These are phyloP conservation scores for Saxicola maurus DNA, from an alignment of 2,797 vertebrate species.

Conservation along the genomic window DNA sequence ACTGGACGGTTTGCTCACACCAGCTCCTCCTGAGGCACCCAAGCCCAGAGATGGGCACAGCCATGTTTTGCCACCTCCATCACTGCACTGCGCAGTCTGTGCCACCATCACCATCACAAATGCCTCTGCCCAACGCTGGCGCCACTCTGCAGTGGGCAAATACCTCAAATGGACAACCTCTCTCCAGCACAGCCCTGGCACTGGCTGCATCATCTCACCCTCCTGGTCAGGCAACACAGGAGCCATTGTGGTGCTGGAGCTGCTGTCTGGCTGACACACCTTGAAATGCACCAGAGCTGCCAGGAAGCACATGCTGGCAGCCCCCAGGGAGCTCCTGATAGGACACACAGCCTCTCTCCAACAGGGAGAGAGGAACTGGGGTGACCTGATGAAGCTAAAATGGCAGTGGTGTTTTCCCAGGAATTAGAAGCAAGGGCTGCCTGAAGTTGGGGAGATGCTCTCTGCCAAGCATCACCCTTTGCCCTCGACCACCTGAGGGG, in stretches of 20 bases:
- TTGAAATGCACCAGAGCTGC: not conserved
- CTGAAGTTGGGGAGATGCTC: rapidly evolving
- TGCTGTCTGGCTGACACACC: rapidly evolving
- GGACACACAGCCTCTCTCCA: not conserved
- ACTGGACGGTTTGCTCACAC: not conserved
- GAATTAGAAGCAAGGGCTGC: not conserved
- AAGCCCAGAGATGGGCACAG: not conserved
- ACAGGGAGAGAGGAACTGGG: not conserved
- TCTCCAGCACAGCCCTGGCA: not conserved
- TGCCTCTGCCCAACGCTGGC: rapidly evolving
- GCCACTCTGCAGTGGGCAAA: rapidly evolving
- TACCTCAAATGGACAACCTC: rapidly evolving
- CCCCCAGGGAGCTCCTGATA: not conserved
- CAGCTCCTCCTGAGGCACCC: not conserved
- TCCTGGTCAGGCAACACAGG: rapidly evolving
- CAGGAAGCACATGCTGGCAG: rapidly evolving
- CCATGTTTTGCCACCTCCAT: rapidly evolving
- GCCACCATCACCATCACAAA: not conserved
- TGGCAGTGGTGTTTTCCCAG: rapidly evolving
- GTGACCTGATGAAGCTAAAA: not conserved
- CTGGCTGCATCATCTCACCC: not conserved
- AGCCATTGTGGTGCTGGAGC: rapidly evolving
- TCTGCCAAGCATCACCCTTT: not conserved
- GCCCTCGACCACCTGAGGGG: rapidly evolving
- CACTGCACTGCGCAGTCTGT: rapidly evolving